A percentile compares a stretch with the other conserved stretches of the same genome.
Conservation (phyloP, 2,797 vertebrate species). For the Esox lucius region DNA sequence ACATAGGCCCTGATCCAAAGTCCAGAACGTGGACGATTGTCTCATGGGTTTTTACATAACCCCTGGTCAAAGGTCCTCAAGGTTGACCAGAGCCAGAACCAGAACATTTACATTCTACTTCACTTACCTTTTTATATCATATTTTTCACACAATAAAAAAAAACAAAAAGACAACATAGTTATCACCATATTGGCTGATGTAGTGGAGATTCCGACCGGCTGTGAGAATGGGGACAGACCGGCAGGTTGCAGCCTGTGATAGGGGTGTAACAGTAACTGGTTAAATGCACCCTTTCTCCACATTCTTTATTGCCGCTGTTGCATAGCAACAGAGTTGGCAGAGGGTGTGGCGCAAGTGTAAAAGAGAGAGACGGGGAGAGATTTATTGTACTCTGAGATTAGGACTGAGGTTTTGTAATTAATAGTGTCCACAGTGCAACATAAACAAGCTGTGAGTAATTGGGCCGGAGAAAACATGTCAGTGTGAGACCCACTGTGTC, state of each 20-base stretch:
- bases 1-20: not conserved
- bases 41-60: no score
- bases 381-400: conserved; percentile 29
- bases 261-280: conserved; percentile 35
- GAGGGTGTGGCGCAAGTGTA: conserved; percentile 52
- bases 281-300: conserved; percentile 41
- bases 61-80: not conserved
- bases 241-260: not conserved
- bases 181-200: not conserved
- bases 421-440: conserved; percentile 18
- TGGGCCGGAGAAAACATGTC: conserved; percentile 19
- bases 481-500: conserved; percentile 2
- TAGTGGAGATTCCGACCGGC: not conserved
- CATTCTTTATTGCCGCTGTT: conserved; percentile 53
- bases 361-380: conserved; percentile 8
- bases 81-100: no score
- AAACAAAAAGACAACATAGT: not conserved
- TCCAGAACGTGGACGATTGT: not conserved
- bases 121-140: not conserved
- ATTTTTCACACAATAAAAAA: not conserved
- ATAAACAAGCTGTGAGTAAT: conserved; percentile 22
- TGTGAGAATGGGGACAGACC: not conserved
- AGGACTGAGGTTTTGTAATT: conserved; percentile 48
- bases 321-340: conserved; percentile 62
- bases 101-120: not conserved